A percentile compares a stretch with the other conserved stretches of the same genome.
phyloP scores from a whole-genome alignment of 2,797 vertebrate species.

The Myotis daubentonii region DNA sequence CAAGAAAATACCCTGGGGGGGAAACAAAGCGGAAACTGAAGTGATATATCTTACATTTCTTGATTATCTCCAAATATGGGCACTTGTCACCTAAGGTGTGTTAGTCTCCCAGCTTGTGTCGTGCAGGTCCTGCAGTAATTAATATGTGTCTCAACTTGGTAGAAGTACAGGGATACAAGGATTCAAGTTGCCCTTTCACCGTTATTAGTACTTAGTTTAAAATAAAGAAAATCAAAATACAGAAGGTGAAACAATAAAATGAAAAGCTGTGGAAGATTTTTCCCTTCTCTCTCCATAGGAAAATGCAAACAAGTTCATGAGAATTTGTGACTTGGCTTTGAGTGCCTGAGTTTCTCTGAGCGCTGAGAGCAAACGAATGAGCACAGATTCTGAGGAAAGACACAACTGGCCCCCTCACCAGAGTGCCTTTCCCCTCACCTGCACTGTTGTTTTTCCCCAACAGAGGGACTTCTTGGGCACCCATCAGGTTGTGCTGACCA shows the following conservation, averaged over 20 bases:
- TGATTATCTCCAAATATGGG: not conserved
- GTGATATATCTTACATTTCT: not conserved
- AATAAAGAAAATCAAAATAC: conserved; percentile 59
- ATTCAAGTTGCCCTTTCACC: conserved; percentile 45
- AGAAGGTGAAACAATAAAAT: conserved; percentile 36
- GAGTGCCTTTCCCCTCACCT: not conserved
- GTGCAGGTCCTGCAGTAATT: not conserved
- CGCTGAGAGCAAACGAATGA: not conserved
- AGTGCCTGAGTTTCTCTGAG: conserved; percentile 14
- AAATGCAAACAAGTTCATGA: conserved; percentile 33
- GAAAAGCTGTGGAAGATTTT: not conserved
- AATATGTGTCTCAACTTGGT: conserved; percentile 1
- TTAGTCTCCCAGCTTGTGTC: not conserved
- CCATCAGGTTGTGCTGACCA: not conserved
- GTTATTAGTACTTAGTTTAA: conserved; percentile 50
- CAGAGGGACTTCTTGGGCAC: not conserved
- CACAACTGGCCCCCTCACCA: not conserved
- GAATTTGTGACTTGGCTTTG: not conserved
- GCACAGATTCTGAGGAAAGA: not conserved
- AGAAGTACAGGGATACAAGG: not conserved
- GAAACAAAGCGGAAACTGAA: conserved; percentile 28
- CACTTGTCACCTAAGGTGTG: not conserved
- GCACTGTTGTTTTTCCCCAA: not conserved
- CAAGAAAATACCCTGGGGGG: not conserved
- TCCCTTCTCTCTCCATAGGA: not conserved